Base-by-base conservation (phyloP, 2,888 invertebrate genomes). In the Hermaeophaga mercurialis region DNA sequence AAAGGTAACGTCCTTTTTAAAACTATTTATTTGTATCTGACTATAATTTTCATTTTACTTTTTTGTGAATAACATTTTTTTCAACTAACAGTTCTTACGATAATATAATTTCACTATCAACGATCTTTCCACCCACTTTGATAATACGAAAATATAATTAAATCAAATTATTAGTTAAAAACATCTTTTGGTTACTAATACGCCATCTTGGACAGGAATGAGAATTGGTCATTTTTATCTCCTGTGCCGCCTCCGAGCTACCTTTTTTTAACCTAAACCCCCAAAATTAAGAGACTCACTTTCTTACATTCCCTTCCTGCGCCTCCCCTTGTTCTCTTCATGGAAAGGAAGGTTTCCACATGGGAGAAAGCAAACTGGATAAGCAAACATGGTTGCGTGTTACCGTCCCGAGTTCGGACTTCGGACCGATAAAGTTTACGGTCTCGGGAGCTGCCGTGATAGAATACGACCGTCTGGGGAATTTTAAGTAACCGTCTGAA, bases 381-480 rank as follows among this genome's bases (percentile, higher is more conserved):
- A 56, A 56, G 49, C 48, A 50, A 56, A 56, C 56, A 55, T 49
- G 43, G 50, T 44, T 28, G 28, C 65, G 52, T 43, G 43, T 43
- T 52, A 22, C 33, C 33, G 28, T 9, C 33, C 11, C 18, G 49
- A 17, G 22, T 24, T 22, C 61, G 58, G 52, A 48, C 57, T 63
- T 57, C 53, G 48, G 58, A 63, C 63, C 66, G 70, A 70, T 70
- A 70, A 69, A 70, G 63, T 70, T 71, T 71, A 70, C 67, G 66
- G 34, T 22, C 8, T 8, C 33, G n/a, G 28, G 33, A 68, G 59
- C 59, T 62, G 63, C 64, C 61, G 66, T 67, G 70, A 72, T 70
- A 69, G 70, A 69, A 70, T 69, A 71, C 69, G 70, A 65, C 65
- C 66, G 66, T 58, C 70, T 54, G 44, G 71, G 73, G 72, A 70